Conservation (phyloP, 2,888 invertebrate species). For the Andrena flavipes region DNA sequence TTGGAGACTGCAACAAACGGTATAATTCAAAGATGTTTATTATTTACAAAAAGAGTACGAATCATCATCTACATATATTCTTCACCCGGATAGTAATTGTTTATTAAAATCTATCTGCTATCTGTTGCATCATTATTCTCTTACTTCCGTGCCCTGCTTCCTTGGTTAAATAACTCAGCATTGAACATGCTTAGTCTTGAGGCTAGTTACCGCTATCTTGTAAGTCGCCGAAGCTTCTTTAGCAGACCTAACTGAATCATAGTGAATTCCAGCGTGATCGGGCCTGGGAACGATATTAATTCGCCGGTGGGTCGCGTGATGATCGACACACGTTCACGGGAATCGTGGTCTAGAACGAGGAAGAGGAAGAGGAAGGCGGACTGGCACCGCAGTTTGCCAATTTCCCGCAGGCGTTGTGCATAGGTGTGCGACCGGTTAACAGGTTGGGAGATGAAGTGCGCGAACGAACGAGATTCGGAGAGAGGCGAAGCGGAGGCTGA, state of each 20-base stretch:
- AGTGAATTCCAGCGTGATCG: not conserved
- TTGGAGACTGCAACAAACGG: no score
- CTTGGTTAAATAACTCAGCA: no score
- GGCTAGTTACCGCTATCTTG: no score
- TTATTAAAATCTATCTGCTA: no score
- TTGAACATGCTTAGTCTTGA: no score
- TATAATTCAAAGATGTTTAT: no score
- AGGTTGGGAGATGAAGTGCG: conserved; percentile 69
- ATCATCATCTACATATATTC: no score
- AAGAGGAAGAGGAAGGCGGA: conserved; percentile 55
- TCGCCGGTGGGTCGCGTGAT: conserved; percentile 25
- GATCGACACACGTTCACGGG: conserved; percentile 62
- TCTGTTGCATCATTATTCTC: no score
- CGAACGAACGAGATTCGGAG: conserved; percentile 71
- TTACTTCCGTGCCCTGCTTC: no score
- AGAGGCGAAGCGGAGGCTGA: conserved; percentile 80
- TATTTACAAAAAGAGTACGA: no score
- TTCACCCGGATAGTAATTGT: no score
- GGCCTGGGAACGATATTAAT: conserved; percentile 35
- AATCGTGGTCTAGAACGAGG: conserved; percentile 49
- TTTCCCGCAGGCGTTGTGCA: conserved; percentile 80
- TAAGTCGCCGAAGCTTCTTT: no score
- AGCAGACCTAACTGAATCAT: not conserved
- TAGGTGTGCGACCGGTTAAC: conserved; percentile 74
- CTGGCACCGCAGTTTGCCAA: conserved; percentile 77